Conservation (phyloP, 2,113 vertebrate genomes). For the Oreochromis aureus region DNA sequence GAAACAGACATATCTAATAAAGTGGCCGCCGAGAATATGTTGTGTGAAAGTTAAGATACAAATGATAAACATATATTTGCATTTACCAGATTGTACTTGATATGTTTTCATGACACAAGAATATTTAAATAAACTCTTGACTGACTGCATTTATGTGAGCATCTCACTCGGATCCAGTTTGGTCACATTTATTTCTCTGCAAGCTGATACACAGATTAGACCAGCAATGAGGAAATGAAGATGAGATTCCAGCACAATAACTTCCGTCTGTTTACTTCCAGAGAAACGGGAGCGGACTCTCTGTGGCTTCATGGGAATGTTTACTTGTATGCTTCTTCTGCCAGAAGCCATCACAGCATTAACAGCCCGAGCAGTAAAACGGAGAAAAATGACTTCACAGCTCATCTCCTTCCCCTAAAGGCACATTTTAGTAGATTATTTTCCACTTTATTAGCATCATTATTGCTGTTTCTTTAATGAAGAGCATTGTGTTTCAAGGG, state of each 20-base stretch:
- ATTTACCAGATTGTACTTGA: background rate
- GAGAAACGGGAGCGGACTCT: background rate
- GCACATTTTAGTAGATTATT: background rate
- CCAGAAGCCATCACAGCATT: background rate
- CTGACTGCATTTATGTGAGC: background rate
- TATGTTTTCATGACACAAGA: background rate
- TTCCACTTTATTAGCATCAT: constrained; percentile 6
- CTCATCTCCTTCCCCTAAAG: background rate
- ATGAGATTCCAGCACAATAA: background rate
- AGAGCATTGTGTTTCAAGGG: background rate
- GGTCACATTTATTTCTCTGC: background rate
- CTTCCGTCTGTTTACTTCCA: background rate
- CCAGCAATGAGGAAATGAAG: background rate
- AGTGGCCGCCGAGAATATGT: background rate
- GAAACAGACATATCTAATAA: background rate
- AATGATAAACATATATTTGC: background rate
- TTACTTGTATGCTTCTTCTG: background rate
- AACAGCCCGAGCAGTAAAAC: background rate
- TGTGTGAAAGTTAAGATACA: background rate
- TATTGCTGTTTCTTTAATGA: background rate
- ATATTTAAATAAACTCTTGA: background rate
- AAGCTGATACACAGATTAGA: background rate
- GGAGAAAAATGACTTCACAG: background rate
- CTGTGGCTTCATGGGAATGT: background rate
- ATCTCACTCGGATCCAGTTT: background rate